These are phyloP conservation scores for Calcarius ornatus DNA, from an alignment of 2,113 vertebrate species.

Conservation along the genomic window DNA sequence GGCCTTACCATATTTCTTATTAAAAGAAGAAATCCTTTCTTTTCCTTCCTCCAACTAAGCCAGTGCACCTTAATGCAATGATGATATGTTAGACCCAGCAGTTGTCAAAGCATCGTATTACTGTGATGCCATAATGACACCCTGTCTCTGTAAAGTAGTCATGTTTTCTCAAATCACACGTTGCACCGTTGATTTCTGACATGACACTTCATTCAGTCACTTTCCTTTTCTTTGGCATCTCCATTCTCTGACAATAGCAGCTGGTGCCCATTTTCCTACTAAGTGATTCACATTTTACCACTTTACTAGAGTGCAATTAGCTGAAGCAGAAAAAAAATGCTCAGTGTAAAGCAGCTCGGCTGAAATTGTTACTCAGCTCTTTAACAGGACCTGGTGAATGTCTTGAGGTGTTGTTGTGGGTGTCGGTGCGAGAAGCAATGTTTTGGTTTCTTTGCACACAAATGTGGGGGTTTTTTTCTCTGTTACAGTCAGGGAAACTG, in stretches of 20 bases:
- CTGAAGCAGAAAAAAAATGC: slow-evolving; percentile 65
- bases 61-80: slow-evolving; percentile 93
- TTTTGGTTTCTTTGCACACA: not conserved
- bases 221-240: slow-evolving; percentile 68
- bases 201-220: slow-evolving; percentile 80
- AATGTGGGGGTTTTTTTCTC: not conserved
- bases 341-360: slow-evolving; percentile 21
- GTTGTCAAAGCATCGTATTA: slow-evolving; percentile 94
- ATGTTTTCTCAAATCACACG: slow-evolving; percentile 85
- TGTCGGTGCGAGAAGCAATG: not conserved
- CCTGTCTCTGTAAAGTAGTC: slow-evolving; percentile 89
- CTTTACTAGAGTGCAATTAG: slow-evolving; percentile 78
- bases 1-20: slow-evolving; percentile 73
- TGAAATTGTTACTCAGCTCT: slow-evolving; percentile 64
- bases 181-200: slow-evolving; percentile 86
- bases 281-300: slow-evolving; percentile 78
- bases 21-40: slow-evolving; percentile 74
- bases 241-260: slow-evolving; percentile 76
- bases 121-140: slow-evolving; percentile 92
- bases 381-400: not conserved
- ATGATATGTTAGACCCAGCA: slow-evolving; percentile 92
- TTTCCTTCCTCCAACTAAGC: slow-evolving; percentile 73
- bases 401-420: not conserved
- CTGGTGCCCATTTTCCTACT: slow-evolving; percentile 79
- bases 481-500: not conserved